Base-by-base conservation (phyloP, 1,140 invertebrate genomes). In the Protaetia brevitarsis region DNA sequence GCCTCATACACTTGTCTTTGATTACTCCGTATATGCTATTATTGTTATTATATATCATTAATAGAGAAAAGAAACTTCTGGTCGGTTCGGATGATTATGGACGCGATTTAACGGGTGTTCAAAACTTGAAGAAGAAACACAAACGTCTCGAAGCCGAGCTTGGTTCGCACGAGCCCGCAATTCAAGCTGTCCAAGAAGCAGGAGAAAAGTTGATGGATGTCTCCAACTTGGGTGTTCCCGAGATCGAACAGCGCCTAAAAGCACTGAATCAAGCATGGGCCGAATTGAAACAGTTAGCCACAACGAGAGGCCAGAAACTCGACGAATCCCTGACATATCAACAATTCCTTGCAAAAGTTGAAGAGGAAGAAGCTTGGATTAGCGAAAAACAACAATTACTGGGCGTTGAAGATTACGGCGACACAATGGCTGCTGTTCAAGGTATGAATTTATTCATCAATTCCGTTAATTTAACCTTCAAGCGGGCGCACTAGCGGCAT, bases 321-420 rank as follows among this genome's bases (percentile, higher is more conserved):
- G 95, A 98, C 68, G 94, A 98, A 79, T 97, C 94, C 7, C 83
- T 98, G 16, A 93, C 92, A 4, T 90, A 87, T 76, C 97, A 99
- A 80, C 95, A 99, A 79, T 99, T 99, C 84, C 84, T 98, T 68
- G 96, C 96, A 59, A 96, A 97, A 79, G 92, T 99, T 29, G 97
- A 99, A 76, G 97, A 99, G 77, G 97, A 99, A 79, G 96, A 99
- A 79, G 96, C 97, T 0, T 99, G 97, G 97, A 98, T 99, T 56
- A 91, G 89, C 67, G 97, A 99, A 81, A 99, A 99, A 79, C 96
- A 99, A 76, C 97, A 99, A 78, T 83, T 99, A 30, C 83, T 99
- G 3, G 93, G 92, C 5, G 95, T 96, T 3, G 95, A 97, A 74
- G 96, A 99, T 78, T 95, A 96, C 74, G 97, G 97, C 3, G 96